Conservation (phyloP, 2,113 vertebrate genomes). For the Cercocebus atys region DNA sequence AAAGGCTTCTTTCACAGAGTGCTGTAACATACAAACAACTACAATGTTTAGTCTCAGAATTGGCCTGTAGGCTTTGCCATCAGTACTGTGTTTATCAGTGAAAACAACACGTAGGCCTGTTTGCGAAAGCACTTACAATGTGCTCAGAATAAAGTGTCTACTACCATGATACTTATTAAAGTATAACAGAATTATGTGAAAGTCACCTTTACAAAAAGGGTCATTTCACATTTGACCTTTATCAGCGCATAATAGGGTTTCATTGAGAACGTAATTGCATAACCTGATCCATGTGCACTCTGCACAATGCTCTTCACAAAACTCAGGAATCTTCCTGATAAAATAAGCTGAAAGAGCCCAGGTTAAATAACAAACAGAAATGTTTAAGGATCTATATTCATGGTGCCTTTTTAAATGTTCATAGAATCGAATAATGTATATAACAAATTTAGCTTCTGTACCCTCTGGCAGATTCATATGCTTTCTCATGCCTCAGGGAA, state of each 20-base stretch:
- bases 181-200: neutral
- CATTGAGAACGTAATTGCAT: neutral
- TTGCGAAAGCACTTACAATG: neutral
- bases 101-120: neutral
- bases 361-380: constrained; percentile 11
- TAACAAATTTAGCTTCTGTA: neutral
- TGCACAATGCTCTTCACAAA: neutral
- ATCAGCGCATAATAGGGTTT: neutral
- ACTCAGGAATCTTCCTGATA: neutral
- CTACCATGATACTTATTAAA: neutral
- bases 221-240: constrained; percentile 53
- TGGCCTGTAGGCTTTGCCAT: neutral
- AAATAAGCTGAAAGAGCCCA: neutral
- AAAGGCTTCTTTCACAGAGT: neutral
- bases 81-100: neutral
- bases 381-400: neutral
- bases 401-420: neutral
- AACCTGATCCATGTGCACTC: neutral
- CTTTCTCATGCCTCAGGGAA: neutral
- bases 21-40: constrained; percentile 51
- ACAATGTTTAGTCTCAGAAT: neutral
- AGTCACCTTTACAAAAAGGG: neutral
- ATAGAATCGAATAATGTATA: neutral
- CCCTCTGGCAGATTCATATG: neutral
- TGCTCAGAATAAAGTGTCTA: neutral